A percentile compares a stretch with the other conserved stretches of the same genome.
Conservation (phyloP, 2,113 vertebrate genomes). For the Ursus arctos region DNA sequence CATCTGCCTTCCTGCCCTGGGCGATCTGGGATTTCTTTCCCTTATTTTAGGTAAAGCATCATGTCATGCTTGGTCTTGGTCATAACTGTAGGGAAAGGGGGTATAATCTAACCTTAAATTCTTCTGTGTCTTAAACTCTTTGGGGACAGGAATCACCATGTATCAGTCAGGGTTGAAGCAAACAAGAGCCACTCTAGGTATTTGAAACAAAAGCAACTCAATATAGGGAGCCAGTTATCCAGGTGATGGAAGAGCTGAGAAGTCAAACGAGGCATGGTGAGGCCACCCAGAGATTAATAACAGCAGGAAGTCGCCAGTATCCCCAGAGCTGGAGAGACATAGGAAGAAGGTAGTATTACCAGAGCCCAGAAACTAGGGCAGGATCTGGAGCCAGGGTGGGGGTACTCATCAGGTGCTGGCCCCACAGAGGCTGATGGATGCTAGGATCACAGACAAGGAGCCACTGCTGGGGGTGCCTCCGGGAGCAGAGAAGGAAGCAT, state of each 20-base stretch:
- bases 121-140: neutral
- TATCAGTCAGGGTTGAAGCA: neutral
- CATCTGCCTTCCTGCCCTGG: neutral
- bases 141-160: neutral
- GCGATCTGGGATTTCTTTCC: neutral
- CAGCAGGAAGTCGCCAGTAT: neutral
- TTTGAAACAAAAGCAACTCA: neutral
- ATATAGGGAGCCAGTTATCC: neutral
- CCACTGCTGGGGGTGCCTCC: neutral
- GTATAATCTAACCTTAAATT: neutral
- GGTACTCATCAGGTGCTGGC: neutral
- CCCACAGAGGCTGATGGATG: neutral
- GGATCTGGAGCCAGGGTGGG: neutral
- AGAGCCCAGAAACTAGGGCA: neutral
- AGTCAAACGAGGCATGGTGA: neutral
- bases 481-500: neutral
- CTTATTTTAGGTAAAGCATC: neutral
- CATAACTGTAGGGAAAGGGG: neutral
- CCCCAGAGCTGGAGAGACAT: neutral
- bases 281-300: neutral
- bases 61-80: neutral
- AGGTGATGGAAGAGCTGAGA: neutral
- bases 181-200: neutral
- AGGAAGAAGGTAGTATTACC: neutral
- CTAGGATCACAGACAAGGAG: neutral